Conservation (phyloP, 2,113 vertebrate species). For the Odocoileus hemionus region DNA sequence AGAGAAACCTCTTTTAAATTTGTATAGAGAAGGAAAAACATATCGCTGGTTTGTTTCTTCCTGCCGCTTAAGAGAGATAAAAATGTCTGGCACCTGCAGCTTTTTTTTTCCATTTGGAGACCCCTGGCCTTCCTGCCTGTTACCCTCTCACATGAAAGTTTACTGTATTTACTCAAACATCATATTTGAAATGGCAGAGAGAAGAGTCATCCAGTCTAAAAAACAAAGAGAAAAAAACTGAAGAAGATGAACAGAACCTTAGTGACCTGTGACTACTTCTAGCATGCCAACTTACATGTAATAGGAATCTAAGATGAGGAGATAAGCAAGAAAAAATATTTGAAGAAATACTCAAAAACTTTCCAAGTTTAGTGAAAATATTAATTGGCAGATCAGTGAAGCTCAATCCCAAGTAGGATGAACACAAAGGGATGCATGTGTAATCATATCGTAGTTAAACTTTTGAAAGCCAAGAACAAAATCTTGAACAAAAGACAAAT, state of each 20-base stretch:
- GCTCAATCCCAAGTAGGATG: not conserved
- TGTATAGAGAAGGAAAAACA: too few relatives aligned
- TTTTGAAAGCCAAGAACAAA: not conserved
- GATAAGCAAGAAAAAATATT: not conserved
- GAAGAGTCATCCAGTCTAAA: not conserved
- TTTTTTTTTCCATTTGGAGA: too few relatives aligned
- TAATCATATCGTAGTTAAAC: not conserved
- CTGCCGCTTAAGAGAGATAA: too few relatives aligned
- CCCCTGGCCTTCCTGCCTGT: too few relatives aligned
- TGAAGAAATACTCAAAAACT: not conserved
- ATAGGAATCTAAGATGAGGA: not conserved
- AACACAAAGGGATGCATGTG: not conserved
- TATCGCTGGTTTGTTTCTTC: too few relatives aligned
- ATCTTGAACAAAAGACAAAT: not conserved
- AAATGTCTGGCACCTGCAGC: too few relatives aligned
- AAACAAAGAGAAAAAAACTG: not conserved
- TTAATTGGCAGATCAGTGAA: not conserved
- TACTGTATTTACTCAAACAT: not conserved
- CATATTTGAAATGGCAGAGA: not conserved
- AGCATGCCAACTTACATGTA: not conserved
- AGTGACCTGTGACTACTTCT: not conserved
- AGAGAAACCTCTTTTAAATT: too few relatives aligned
- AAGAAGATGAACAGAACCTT: not conserved
- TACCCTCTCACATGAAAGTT: too few relatives aligned
- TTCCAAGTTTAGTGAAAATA: not conserved